Percentiles rank a stretch among this genome's conserved stretches.
phyloP scores from a whole-genome alignment of 2,888 invertebrate genomes.

The Sceliomorpha sp. region DNA sequence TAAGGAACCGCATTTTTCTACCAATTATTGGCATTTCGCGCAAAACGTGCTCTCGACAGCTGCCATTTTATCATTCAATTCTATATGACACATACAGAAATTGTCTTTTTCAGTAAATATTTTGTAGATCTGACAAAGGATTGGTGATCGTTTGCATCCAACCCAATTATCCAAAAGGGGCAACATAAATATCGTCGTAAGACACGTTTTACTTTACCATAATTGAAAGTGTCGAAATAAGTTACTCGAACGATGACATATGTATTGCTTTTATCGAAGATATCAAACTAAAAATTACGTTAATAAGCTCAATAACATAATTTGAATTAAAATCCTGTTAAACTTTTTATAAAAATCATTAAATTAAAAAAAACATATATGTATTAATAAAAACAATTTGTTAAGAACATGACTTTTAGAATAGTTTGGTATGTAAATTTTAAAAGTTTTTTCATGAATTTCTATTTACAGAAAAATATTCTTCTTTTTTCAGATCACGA shows the following conservation, averaged over 20 bases:
- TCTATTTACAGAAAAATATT: too few species aligned
- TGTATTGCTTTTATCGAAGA: conserved; percentile 36
- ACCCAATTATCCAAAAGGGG: not conserved
- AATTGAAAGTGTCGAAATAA: conserved; percentile 4
- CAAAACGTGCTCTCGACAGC: conserved; percentile 50
- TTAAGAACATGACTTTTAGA: too few species aligned
- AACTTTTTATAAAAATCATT: too few species aligned
- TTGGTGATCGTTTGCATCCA: not conserved
- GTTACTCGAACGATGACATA: not conserved
- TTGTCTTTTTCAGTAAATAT: not conserved
- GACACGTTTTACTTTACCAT: not conserved
- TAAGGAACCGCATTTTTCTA: conserved; percentile 66
- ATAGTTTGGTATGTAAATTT: too few species aligned
- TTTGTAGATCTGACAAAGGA: too few species aligned
- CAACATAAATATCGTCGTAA: not conserved
- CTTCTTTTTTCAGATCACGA: too few species aligned
- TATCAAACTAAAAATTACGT: conserved; percentile 5
- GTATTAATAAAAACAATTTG: too few species aligned
- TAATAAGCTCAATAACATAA: too few species aligned
- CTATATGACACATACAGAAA: conserved; percentile 23
- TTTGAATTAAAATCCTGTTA: too few species aligned
- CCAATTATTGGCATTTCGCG: conserved; percentile 73
- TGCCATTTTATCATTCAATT: conserved; percentile 50
- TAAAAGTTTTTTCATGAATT: not conserved
- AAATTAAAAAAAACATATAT: too few species aligned